Conservation (phyloP, 2,797 vertebrate species). For the Emys orbicularis region DNA sequence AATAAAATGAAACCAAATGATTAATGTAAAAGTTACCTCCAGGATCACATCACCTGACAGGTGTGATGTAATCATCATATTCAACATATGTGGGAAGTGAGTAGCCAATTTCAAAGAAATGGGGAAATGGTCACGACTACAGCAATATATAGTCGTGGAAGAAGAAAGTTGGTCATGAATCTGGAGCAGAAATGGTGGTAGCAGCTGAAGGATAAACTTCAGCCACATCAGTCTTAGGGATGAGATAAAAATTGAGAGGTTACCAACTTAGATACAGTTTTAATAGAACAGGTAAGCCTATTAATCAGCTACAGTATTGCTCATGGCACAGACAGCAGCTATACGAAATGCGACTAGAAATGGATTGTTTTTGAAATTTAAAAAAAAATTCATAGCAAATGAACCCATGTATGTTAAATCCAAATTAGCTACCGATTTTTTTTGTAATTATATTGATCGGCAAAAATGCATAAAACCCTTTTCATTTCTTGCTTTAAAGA, state of each 20-base stretch:
- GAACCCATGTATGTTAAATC: neutral
- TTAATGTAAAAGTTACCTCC: neutral
- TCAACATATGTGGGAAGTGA: neutral
- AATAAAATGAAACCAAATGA: neutral
- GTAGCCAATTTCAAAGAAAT: neutral
- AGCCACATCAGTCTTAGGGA: neutral
- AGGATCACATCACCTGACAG: neutral
- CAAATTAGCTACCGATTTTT: neutral
- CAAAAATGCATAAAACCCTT: neutral
- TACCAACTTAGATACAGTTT: neutral
- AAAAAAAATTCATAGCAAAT: constrained; percentile 4
- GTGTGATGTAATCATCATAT: neutral
- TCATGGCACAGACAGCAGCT: neutral
- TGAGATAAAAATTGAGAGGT: neutral
- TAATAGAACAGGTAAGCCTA: too few relatives aligned
- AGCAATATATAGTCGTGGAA: neutral
- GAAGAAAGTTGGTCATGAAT: neutral
- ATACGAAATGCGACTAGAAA: neutral
- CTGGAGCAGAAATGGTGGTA: neutral
- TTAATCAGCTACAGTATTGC: neutral
- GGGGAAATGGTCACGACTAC: neutral
- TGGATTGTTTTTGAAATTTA: neutral
- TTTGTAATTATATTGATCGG: neutral
- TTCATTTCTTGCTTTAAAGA: neutral
- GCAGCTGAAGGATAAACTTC: neutral